These are phyloP conservation scores for Cranoglanis bouderius DNA, from an alignment of 2,113 vertebrate genomes.

Conservation along the genomic window DNA sequence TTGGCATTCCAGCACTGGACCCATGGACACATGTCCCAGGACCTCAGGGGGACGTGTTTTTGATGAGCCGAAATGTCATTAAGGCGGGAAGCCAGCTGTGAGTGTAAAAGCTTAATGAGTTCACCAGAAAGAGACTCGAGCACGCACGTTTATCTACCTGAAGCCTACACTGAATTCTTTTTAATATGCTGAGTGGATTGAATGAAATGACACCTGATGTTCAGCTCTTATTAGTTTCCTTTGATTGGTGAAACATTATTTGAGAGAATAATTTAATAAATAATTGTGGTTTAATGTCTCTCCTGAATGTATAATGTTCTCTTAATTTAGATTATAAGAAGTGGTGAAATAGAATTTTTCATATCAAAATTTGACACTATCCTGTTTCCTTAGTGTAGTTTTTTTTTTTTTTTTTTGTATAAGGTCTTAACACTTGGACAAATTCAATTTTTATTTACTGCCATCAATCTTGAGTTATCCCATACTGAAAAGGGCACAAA, in stretches of 20 bases:
- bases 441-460: not conserved
- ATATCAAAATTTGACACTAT: not conserved
- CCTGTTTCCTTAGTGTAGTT: not conserved
- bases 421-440: not conserved
- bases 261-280: not conserved
- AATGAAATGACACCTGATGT: not conserved
- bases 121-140: slow-evolving; percentile 58
- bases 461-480: not conserved
- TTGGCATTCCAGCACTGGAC: slow-evolving; percentile 74
- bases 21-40: slow-evolving; percentile 69
- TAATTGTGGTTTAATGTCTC: not conserved
- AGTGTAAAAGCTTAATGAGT: slow-evolving; percentile 67
- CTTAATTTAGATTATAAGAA: not conserved
- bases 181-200: not conserved
- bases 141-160: not conserved
- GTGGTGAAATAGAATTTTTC: not conserved
- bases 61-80: slow-evolving; percentile 55
- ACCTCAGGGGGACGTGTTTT: slow-evolving; percentile 64
- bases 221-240: slow-evolving; percentile 20
- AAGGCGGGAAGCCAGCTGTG: slow-evolving; percentile 67
- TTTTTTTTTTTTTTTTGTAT: not conserved
- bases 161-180: not conserved
- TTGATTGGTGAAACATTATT: not conserved
- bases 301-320: too few relatives aligned
- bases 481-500: not conserved